A percentile compares a stretch with the other conserved stretches of the same genome.
These are phyloP conservation scores for Plusia festucae DNA, from an alignment of 2,888 invertebrate genomes.

Conservation along the genomic window DNA sequence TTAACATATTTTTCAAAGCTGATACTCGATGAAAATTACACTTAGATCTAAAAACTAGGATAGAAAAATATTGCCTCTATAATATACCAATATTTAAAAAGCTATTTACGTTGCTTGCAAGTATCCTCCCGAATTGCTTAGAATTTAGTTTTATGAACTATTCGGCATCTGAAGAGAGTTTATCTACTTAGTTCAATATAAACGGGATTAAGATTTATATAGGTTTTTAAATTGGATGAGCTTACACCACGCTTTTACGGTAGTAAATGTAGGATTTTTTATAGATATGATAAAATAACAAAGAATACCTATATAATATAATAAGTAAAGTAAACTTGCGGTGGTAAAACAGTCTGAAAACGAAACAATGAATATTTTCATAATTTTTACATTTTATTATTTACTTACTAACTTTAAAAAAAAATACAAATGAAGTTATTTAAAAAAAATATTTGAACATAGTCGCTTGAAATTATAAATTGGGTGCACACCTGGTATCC, in stretches of 20 bases:
- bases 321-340: no score
- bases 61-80: constrained; percentile 22
- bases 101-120: constrained; percentile 40
- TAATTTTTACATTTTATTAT: no score
- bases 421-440: no score
- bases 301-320: no score
- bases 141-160: constrained; percentile 42
- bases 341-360: constrained; percentile 19
- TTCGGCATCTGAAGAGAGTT: constrained; percentile 20
- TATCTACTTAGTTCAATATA: constrained; percentile 19
- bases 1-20: no score
- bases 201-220: constrained; percentile 27
- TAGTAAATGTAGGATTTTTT: no score
- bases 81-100: constrained; percentile 36
- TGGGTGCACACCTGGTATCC: constrained; percentile 1
- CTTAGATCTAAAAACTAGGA: background rate
- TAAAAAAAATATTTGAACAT: background rate
- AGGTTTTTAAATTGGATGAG: constrained; percentile 36
- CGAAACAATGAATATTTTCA: background rate
- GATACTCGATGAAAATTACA: no score
- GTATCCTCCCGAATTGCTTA: constrained; percentile 32
- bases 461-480: background rate
- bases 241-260: no score
- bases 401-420: no score
- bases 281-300: no score